phyloP scores from a whole-genome alignment of 2,888 invertebrate genomes.

The Hermaeophaga mercurialis region DNA sequence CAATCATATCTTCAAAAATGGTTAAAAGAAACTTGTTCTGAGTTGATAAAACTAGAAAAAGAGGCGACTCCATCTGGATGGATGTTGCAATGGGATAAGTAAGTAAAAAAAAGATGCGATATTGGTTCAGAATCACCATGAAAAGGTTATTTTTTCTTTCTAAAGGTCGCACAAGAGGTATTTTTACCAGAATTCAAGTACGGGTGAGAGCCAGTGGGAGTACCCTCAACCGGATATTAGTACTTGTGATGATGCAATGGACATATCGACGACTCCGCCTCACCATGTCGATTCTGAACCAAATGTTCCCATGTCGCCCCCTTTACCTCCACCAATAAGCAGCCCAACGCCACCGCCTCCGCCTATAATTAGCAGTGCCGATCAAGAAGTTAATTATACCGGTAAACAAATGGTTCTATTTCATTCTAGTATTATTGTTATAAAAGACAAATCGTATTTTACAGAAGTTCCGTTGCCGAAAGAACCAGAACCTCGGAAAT shows the following conservation, averaged over 20 bases:
- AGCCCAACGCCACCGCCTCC: conserved; percentile 50
- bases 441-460: neutral
- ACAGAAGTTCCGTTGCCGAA: neutral
- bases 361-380: conserved; percentile 45
- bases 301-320: conserved; percentile 51
- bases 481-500: neutral
- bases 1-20: conserved; percentile 65
- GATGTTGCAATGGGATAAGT: conserved; percentile 78
- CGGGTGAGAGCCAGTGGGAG: conserved; percentile 69
- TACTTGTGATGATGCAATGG: conserved; percentile 64
- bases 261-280: conserved; percentile 65
- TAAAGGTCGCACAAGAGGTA: conserved; percentile 71
- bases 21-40: conserved; percentile 64
- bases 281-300: conserved; percentile 27
- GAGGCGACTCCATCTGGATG: conserved; percentile 71
- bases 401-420: neutral
- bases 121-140: neutral
- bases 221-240: conserved; percentile 62
- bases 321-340: conserved; percentile 44
- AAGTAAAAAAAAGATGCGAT: conserved; percentile 52
- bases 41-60: conserved; percentile 67
- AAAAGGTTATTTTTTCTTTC: too few species aligned
- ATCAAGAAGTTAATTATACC: neutral
- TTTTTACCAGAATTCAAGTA: conserved; percentile 67
- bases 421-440: neutral